Evolutionary conservation across 1,140 invertebrate genomes (phyloP), one percentile per base, ranked within the genome.

Genomic region (Agrilus planipennis): DNA sequence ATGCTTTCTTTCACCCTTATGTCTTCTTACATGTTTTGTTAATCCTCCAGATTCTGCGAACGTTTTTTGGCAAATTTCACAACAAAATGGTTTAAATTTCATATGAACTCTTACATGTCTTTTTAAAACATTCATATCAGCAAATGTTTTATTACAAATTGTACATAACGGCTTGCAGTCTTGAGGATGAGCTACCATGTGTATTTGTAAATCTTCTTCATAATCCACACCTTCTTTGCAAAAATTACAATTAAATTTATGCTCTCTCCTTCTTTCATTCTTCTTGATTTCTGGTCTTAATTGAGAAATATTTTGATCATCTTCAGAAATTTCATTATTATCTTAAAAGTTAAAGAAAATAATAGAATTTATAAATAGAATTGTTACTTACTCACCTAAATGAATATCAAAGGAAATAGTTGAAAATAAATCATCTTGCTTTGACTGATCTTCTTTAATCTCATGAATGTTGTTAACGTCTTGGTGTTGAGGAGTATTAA

Each of bases 1-100:
- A 41, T 59, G 52, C 7, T 47, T 41, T 45, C 53, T 59, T 45
- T 67, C 60, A 9, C 64, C 64, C 1, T 54, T 55, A 45, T 67
- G 64, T 27, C 59, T 55, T 20, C 64, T 47, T 36, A 58, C 44
- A 47, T 69, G 64, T 20, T 57, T 49, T 4, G 54, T 61, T 14
- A 68, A 49, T 42, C 58, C 61, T 34, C 58, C 59, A 25, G 55
- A 56, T 40, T 60, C 60, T 7, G 42, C 38, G 28, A 39, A 44
- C 10, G 21, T 19, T 18, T 36, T 44, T 10, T 38, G 19, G 16
- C 42, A 44, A 10, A 40, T 9, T 10, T 23, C 34, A 15, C 35
- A 38, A 27, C 35, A 22, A 44, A 52, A 54, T 27, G 45, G 47
- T 44, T 54, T 54, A 21, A 30, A 40, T 41, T 47, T 41, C 28